Base-by-base conservation (phyloP, 2,113 vertebrate genomes). In the Etheostoma spectabile region DNA sequence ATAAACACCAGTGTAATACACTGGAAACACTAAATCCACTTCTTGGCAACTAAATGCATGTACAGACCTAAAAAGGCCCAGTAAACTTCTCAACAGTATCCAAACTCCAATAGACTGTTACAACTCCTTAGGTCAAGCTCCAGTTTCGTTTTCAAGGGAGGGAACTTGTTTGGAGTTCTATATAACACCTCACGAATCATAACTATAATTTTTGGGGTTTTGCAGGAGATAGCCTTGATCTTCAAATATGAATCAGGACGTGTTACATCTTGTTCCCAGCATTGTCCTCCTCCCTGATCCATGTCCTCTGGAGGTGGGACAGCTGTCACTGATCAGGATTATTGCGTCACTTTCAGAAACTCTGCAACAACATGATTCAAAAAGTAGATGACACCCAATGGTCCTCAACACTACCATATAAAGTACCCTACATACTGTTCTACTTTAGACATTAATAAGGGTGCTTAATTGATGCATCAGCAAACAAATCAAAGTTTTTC, bases 271-370 rank as follows among this genome's bases (percentile, higher is more conserved):
- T 45, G 56, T 83, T 88, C 16, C 66, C 62, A 67, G 77, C 19
- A 62, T 83, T 63, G 8, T 79, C 53, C 19, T 55, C 56, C 35
- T 82, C 62, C 51, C 33, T 56, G 42, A 77, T 66, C 49, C 1
- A 7, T 66, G 49, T 83, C 63, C 56, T 75, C 60, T 38, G 57
- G 42, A 63, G 45, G 6, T 19, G 22, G 8, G 38, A 33, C 38
- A 38, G 38, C 49, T 2, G 15, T 94, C 92, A 95, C 90, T 92
- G 52, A 94, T 91, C 35, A 94, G 87, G 49, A 91, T 61, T 51
- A 90, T 4, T 1, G 87, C 84, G 8, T 95, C 93, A 70, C 85
- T 88, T 87, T 68, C 89, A 65, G 93, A 75, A 90, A 65, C 72
- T 75, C 93, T 94, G 87, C 38, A 91, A 84, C 8, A 33, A 87